Base-by-base conservation (phyloP, 1,140 invertebrate species). In the Drosophila tropicalis region DNA sequence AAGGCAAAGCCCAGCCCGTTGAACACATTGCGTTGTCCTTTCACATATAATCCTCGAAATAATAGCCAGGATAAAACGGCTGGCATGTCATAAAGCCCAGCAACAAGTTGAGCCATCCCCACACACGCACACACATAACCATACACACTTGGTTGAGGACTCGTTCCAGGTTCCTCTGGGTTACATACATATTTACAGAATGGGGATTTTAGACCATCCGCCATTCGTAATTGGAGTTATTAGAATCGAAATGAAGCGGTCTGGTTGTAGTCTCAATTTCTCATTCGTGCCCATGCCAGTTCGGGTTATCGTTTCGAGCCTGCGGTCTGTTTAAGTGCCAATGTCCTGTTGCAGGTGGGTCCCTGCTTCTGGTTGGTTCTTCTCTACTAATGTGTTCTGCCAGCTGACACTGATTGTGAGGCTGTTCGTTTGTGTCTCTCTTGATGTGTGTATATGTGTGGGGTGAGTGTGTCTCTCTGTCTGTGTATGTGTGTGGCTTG, bases 151-250 rank as follows among this genome's bases (percentile, higher is more conserved):
- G 13, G 60, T 3, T 7, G 15, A 15, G 36, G 34, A 57, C 17
- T 54, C 36, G 17, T 19, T 34, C 34, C 19, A 40, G 5, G 29
- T 29, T 6, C 29, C 22, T n/a, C 47, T 29, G 5, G 29, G 29
- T 0, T 29, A 29, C 55, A 36, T 67, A 47, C 17, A 17, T 47
- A 47, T 47, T 60, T 68, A 76, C 70, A 86, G 79, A 70, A 75
- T 76, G 75, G 71, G 72, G 76, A 69, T 57, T 87, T 87, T 73
- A 87, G 72, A 40, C 72, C 67, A 65, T 70, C 70, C 79, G 80
- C 83, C 80, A 89, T 89, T 84, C 75, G 84, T 89, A 89, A 89
- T 87, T 87, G 84, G 84, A 89, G 84, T 87, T 87, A 89, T 87
- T 87, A 83, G 84, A 87, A 83, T 87, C 80, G 83, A 87, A 87